Evolutionary conservation across 2,888 invertebrate species (phyloP).

Genomic region (Zaprionus obscuricornis): DNA sequence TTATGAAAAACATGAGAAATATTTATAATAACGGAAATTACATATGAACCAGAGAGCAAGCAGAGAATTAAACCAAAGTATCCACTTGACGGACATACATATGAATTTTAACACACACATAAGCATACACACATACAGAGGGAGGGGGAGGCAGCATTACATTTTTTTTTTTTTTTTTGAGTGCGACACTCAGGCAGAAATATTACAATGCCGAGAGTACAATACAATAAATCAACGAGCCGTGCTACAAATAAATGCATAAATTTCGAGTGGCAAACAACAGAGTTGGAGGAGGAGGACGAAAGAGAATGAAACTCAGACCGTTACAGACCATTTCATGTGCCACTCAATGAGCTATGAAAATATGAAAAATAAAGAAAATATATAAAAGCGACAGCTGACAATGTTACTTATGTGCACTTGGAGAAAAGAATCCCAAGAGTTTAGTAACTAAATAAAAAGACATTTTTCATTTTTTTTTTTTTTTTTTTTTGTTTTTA

Average conservation of each 20-base stretch:
- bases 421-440: too few species aligned
- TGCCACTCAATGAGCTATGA: slow-evolving; percentile 69
- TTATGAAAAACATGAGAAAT: too few species aligned
- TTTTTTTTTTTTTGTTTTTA: too few species aligned
- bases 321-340: slow-evolving; percentile 62
- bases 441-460: too few species aligned
- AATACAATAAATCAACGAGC: slow-evolving; percentile 69
- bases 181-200: slow-evolving; percentile 51
- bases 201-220: slow-evolving; percentile 58
- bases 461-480: too few species aligned
- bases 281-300: too few species aligned
- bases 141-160: too few species aligned
- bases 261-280: slow-evolving; percentile 65
- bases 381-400: slow-evolving; percentile 14
- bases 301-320: slow-evolving; percentile 4
- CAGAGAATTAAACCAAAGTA: slow-evolving; percentile 44
- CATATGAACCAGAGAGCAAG: slow-evolving; percentile 14
- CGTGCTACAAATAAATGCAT: slow-evolving; percentile 66
- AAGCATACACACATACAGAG: slow-evolving; percentile 9
- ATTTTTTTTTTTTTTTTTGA: too few species aligned
- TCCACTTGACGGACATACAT: slow-evolving; percentile 56
- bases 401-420: too few species aligned
- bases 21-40: slow-evolving; percentile 22
- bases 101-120: slow-evolving; percentile 40
- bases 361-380: slow-evolving; percentile 56